phyloP scores from a whole-genome alignment of 2,797 vertebrate species.

The Rhinichthys osculus region DNA sequence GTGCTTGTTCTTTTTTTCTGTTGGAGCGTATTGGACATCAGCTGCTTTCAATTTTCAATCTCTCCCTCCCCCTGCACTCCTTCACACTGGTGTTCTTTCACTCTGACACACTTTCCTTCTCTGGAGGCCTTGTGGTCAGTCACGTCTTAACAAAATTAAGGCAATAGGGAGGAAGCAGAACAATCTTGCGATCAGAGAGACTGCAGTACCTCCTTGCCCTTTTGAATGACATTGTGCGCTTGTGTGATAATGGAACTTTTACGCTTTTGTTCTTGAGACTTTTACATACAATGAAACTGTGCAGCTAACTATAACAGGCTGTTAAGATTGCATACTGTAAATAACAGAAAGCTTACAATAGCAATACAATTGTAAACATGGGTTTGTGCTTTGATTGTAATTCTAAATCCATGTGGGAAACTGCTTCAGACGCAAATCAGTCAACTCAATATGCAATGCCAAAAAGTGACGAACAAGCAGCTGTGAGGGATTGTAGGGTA shows the following conservation, averaged over 20 bases:
- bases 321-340: not conserved
- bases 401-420: not conserved
- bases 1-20: conserved; percentile 25
- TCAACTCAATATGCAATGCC: not conserved
- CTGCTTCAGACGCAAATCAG: not conserved
- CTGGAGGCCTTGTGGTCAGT: conserved; percentile 26
- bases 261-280: not conserved
- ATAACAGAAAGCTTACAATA: not conserved
- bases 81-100: conserved; percentile 14
- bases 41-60: conserved; percentile 59
- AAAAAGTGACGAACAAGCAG: not conserved
- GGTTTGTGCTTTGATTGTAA: not conserved
- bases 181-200: conserved; percentile 17
- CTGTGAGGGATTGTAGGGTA: no score
- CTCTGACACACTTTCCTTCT: conserved; percentile 36
- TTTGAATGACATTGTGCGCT: not conserved
- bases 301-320: not conserved
- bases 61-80: conserved; percentile 21
- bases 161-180: not conserved
- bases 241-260: not conserved
- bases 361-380: not conserved
- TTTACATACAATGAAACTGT: not conserved
- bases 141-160: conserved; percentile 41
- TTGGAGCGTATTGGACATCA: conserved; percentile 43
- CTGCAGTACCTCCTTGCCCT: not conserved